Evolutionary conservation across 2,113 vertebrate genomes (phyloP).

Genomic region (Spilogale gracilis): DNA sequence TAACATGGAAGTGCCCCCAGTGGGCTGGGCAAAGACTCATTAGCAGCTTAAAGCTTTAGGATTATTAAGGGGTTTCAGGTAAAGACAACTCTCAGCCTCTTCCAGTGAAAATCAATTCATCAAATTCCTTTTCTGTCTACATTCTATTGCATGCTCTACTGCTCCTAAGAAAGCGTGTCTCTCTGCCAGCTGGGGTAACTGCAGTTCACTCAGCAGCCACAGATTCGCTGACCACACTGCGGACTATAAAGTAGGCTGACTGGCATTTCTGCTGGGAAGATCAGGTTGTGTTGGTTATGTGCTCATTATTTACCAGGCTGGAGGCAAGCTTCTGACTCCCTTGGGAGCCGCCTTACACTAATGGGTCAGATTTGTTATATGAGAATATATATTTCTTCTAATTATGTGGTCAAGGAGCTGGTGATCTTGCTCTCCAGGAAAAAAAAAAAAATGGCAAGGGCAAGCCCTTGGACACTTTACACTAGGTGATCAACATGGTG

Average conservation of each 20-base stretch:
- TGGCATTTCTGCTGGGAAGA: conserved; percentile 9
- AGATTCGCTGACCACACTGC: background rate
- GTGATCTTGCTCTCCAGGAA: background rate
- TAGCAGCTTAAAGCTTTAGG: conserved; percentile 47
- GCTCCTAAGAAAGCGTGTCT: conserved; percentile 1
- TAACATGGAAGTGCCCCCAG: background rate
- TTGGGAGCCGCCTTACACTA: background rate
- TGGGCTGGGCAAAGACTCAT: conserved; percentile 42
- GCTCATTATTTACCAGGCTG: conserved; percentile 37
- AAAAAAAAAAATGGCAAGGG: background rate
- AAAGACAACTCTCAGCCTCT: conserved; percentile 60
- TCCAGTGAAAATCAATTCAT: conserved; percentile 64
- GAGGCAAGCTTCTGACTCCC: conserved; percentile 3
- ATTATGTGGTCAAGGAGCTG: conserved; percentile 6
- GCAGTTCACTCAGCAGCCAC: background rate
- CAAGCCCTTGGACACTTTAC: conserved; percentile 3
- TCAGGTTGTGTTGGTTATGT: background rate
- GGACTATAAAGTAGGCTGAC: background rate
- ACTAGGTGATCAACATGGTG: background rate
- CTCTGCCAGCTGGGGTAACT: background rate
- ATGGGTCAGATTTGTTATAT: background rate
- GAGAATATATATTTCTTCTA: conserved; percentile 30
- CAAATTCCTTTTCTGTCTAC: background rate
- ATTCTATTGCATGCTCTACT: background rate
- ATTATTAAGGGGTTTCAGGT: conserved; percentile 51